Conservation (phyloP, 2,888 invertebrate genomes). For the Nephrotoma appendiculata region DNA sequence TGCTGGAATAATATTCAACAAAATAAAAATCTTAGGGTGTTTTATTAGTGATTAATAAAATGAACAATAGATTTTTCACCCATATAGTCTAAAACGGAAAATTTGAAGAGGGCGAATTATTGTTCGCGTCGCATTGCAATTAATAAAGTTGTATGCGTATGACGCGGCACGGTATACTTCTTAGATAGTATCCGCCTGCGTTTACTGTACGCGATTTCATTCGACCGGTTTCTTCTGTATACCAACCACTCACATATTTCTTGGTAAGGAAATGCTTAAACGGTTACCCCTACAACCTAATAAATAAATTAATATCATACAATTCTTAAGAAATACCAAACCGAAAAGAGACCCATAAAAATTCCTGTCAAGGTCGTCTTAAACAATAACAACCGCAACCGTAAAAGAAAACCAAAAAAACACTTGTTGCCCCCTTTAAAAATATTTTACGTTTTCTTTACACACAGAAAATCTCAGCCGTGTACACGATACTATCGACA, state of each 20-base stretch:
- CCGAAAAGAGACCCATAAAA: background rate
- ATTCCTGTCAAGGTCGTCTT: background rate
- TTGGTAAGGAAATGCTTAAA: too few species aligned
- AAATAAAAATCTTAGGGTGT: background rate
- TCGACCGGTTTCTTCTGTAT: too few species aligned
- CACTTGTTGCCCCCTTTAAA: background rate
- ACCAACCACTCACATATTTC: too few species aligned
- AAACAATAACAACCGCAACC: background rate
- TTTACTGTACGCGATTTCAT: background rate
- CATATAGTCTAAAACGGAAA: background rate
- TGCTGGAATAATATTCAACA: background rate
- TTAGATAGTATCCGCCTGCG: background rate
- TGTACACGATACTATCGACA: background rate
- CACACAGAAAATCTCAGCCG: background rate
- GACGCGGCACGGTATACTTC: background rate
- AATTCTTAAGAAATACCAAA: background rate
- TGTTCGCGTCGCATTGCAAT: background rate
- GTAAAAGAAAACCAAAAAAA: background rate
- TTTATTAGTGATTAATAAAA: background rate
- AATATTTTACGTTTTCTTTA: background rate
- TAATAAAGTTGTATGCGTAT: background rate
- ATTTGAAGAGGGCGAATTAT: background rate
- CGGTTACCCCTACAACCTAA: too few species aligned
- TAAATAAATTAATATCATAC: too few species aligned
- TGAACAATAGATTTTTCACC: background rate